Base-by-base conservation (phyloP, 2,888 invertebrate genomes). In the Coleophora flavipennella region DNA sequence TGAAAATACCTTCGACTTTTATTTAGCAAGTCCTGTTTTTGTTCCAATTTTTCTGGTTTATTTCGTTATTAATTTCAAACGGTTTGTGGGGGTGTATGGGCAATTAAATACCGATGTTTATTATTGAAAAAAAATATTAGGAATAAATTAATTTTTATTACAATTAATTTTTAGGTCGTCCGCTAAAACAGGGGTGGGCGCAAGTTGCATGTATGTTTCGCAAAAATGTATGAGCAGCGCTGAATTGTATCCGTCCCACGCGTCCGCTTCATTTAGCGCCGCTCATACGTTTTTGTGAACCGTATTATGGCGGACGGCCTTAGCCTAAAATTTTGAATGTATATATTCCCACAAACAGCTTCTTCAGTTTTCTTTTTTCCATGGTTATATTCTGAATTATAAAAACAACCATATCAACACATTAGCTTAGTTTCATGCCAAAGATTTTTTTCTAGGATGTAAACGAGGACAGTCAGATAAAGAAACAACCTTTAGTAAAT, bases 21-120 rank as follows among this genome's bases (percentile, higher is more conserved):
- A 84, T 84, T 84, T 80, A 64, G 62, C 59, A 63, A 67, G 67
- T 66, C 80, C 80, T 71, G 54, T 77, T 73, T 77, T 73, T 74
- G 63, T 74, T n/a, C n/a, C n/a, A n/a, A n/a, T n/a, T n/a, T n/a
- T 70, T 74, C 50, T 70, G 58, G 66, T 62, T 67, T 71, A 65
- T 57, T 74, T 59, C 50, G 48, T 64, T 71, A 57, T 56, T 63
- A 64, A 69, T 68, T 68, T 48, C 54, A 65, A 68, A 70, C 71
- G 72, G 75, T 80, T 83, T 84, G 81, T 81, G 81, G 83, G 83
- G 81, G 81, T 84, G 83, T 84, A 83, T 84, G 83, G 83, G 83
- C 83, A 84, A 79, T 80, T 65, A 48, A 52, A 45, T 49, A 53
- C 51, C 50, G 52, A 50, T 54, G 45, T 41, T 39, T 35, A 32